phyloP scores from a whole-genome alignment of 2,888 invertebrate genomes.

The Leptopilina drosophilae region DNA sequence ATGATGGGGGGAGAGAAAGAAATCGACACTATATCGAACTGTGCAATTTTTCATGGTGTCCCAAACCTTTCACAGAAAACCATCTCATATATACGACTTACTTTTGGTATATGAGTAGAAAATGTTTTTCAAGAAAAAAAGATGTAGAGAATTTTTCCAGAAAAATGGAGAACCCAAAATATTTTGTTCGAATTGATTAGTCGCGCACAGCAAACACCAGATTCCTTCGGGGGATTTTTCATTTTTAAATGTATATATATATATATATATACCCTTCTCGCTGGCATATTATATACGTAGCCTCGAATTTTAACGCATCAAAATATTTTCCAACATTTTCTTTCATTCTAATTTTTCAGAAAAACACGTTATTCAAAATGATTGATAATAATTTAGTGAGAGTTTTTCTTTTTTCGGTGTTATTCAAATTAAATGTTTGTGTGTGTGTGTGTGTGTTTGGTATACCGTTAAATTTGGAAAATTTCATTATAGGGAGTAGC shows the following conservation, averaged over 20 bases:
- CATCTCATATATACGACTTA: constrained; percentile 19
- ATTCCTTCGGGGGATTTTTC: background rate
- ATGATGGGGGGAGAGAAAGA: background rate
- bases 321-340: background rate
- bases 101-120: background rate
- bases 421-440: too few species aligned
- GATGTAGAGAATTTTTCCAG: constrained; percentile 8
- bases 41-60: constrained; percentile 31
- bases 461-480: too few species aligned
- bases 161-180: constrained; percentile 43
- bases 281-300: background rate
- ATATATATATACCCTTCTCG: background rate
- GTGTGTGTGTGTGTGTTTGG: too few species aligned
- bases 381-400: too few species aligned
- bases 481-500: too few species aligned
- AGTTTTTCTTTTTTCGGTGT: too few species aligned
- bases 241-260: background rate
- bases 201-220: constrained; percentile 42
- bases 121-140: constrained; percentile 1
- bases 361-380: too few species aligned
- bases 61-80: background rate
- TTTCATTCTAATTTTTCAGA: too few species aligned
- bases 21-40: constrained; percentile 20
- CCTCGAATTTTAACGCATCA: background rate
- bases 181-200: constrained; percentile 52